Conservation (phyloP, 1,140 invertebrate species). For the Apis laboriosa region DNA sequence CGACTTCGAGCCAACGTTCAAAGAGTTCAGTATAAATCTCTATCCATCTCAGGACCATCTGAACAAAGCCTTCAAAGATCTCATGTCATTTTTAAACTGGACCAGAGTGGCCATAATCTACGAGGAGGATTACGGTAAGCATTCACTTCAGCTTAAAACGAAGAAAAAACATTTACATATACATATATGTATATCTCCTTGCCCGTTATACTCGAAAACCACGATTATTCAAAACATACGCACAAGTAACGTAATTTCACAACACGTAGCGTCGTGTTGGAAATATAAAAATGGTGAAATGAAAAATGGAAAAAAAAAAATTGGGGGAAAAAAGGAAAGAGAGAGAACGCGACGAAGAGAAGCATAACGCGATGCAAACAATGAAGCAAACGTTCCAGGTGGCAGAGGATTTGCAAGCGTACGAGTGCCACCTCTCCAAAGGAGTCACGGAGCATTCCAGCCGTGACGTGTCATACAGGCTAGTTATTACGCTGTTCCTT, state of each 20-base stretch:
- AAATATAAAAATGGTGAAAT: no score
- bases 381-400: constrained; percentile 1
- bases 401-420: constrained; percentile 3
- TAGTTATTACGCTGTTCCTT: constrained; percentile 39
- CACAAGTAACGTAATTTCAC: no score
- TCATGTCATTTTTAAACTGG: constrained; percentile 95
- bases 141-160: background rate
- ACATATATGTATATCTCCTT: no score
- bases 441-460: constrained; percentile 2
- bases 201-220: no score
- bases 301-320: no score
- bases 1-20: constrained; percentile 85
- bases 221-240: no score
- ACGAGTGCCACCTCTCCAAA: background rate
- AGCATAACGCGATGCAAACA: background rate
- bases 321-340: no score
- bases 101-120: constrained; percentile 96
- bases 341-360: background rate
- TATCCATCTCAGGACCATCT: constrained; percentile 92
- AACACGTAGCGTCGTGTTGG: no score
- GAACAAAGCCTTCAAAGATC: constrained; percentile 92
- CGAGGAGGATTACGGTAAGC: constrained; percentile 91
- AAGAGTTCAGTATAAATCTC: constrained; percentile 94
- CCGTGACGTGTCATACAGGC: constrained; percentile 26
- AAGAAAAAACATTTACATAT: no score